Evolutionary conservation across 2,888 invertebrate genomes (phyloP).

Genomic region (Ophion costatus): DNA sequence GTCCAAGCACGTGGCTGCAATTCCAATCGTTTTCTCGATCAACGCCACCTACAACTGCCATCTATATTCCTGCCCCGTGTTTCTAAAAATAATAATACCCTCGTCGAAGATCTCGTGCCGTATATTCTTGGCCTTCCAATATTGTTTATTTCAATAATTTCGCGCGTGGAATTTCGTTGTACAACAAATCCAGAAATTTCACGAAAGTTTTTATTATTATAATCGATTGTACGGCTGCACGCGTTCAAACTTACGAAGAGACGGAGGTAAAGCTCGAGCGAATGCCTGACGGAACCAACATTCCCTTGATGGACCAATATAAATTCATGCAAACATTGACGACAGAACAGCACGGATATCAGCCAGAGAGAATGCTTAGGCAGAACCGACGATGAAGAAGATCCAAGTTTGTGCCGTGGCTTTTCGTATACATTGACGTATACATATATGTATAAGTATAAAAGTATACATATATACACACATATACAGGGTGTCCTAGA

Average conservation of each 20-base stretch:
- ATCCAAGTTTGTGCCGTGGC: constrained; percentile 27
- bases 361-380: constrained; percentile 37
- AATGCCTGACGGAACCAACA: constrained; percentile 28
- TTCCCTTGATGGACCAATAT: constrained; percentile 66
- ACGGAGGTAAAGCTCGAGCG: constrained; percentile 16
- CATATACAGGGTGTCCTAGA: too few relatives aligned
- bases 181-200: too few relatives aligned
- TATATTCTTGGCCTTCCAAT: too few relatives aligned
- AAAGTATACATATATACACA: too few relatives aligned
- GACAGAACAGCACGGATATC: constrained; percentile 46
- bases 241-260: constrained; percentile 9
- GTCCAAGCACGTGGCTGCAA: constrained; percentile 70
- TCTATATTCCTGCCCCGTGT: background rate
- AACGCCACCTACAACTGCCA: constrained; percentile 17
- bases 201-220: background rate
- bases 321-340: constrained; percentile 68
- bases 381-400: constrained; percentile 29
- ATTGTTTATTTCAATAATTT: too few relatives aligned
- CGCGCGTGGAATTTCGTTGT: too few relatives aligned
- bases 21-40: constrained; percentile 58
- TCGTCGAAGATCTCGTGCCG: too few relatives aligned
- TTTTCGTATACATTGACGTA: background rate
- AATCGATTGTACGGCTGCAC: too few relatives aligned
- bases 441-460: background rate
- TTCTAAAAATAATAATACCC: constrained; percentile 1